These are phyloP conservation scores for Peromyscus aztecus DNA, from an alignment of 2,797 vertebrate genomes.

Conservation along the genomic window DNA sequence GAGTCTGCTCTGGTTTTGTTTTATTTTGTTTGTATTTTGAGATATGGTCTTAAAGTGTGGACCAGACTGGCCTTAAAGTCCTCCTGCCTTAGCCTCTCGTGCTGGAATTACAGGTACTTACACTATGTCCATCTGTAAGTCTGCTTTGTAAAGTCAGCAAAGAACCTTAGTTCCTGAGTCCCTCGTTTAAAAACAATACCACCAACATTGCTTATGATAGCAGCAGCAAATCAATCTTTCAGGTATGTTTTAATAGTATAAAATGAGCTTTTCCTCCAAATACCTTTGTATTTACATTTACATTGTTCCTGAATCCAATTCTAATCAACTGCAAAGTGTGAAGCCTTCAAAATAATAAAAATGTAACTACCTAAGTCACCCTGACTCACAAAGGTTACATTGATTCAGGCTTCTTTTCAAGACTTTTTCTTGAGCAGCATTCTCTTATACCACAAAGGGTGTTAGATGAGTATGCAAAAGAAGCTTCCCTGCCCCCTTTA, in stretches of 20 bases:
- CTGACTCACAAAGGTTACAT: not conserved
- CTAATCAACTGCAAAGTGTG: not conserved
- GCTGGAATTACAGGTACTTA: not conserved
- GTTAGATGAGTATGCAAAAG: no score
- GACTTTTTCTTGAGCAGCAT: not conserved
- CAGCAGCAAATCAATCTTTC: not conserved
- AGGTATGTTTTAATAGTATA: not conserved
- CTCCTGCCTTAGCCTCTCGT: not conserved
- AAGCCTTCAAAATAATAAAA: not conserved
- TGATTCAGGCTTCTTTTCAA: not conserved
- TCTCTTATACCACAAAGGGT: not conserved
- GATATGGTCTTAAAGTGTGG: not conserved
- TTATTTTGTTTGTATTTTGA: not conserved
- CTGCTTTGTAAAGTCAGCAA: not conserved
- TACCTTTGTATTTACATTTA: not conserved
- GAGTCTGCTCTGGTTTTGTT: not conserved
- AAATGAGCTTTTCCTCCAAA: not conserved
- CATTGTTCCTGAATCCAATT: not conserved
- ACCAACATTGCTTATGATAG: not conserved
- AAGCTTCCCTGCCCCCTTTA: not conserved
- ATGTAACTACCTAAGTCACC: not conserved
- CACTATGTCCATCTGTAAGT: not conserved
- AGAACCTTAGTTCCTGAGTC: conserved; percentile 46
- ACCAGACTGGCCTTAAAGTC: not conserved
- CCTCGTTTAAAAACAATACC: not conserved